Evolutionary conservation across 1,140 invertebrate genomes (phyloP).

Genomic region (Sweltsa coloradensis): DNA sequence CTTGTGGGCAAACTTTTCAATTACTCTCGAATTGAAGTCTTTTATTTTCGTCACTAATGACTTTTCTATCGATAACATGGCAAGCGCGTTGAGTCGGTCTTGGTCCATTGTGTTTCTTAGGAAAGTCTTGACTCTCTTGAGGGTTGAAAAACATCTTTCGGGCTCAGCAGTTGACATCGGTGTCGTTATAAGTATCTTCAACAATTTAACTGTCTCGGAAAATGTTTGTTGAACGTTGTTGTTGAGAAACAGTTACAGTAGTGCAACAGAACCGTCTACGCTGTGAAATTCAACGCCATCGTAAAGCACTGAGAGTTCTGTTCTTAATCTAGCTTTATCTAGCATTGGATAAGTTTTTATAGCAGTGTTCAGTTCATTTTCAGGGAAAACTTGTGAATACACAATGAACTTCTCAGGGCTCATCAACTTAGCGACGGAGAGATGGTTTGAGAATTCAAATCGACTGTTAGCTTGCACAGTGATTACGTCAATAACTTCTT

Average conservation of each 20-base stretch:
- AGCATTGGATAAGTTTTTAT: slow-evolving; percentile 6
- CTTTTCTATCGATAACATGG: slow-evolving; percentile 8
- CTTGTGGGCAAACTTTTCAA: slow-evolving; percentile 1
- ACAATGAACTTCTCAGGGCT: slow-evolving; percentile 4
- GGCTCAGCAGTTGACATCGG: not conserved
- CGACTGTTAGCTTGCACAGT: slow-evolving; percentile 14
- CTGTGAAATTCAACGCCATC: slow-evolving; percentile 3
- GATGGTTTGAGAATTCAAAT: slow-evolving; percentile 15
- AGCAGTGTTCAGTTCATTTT: slow-evolving; percentile 8
- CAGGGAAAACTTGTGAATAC: slow-evolving; percentile 10
- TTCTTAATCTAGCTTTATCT: slow-evolving; percentile 2
- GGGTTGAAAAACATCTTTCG: slow-evolving; percentile 9
- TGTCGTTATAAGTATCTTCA: slow-evolving; percentile 1
- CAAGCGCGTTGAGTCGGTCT: slow-evolving; percentile 2
- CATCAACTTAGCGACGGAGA: slow-evolving; percentile 17
- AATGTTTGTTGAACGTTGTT: slow-evolving; percentile 1
- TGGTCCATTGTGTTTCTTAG: not conserved
- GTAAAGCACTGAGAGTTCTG: slow-evolving; percentile 6
- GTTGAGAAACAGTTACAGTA: slow-evolving; percentile 2
- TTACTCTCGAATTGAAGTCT: slow-evolving; percentile 7
- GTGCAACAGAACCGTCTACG: not conserved
- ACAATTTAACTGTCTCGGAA: not conserved
- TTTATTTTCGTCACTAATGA: not conserved
- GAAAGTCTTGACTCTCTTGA: slow-evolving; percentile 7
- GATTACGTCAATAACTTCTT: slow-evolving; percentile 17